These are phyloP conservation scores for Thermophis baileyi DNA, from an alignment of 2,113 vertebrate species.

Conservation along the genomic window DNA sequence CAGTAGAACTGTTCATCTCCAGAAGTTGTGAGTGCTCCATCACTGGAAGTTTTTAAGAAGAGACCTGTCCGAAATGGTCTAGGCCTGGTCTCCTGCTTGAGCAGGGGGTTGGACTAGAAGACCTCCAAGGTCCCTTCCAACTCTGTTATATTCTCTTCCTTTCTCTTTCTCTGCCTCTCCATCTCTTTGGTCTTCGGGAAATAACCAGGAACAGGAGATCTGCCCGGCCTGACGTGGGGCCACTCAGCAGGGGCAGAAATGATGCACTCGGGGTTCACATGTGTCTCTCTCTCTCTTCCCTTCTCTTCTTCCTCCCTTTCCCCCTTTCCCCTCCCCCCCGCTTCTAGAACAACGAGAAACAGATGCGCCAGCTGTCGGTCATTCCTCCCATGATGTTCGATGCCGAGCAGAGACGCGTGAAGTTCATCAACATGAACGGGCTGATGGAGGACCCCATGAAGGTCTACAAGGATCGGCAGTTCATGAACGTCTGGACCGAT, in stretches of 20 bases:
- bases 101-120: no score
- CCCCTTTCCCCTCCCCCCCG: background rate
- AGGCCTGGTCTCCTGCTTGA: no score
- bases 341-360: conserved; percentile 95
- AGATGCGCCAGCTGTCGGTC: conserved; percentile 97
- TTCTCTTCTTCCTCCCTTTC: background rate
- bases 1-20: no score
- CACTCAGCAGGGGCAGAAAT: background rate
- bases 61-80: no score
- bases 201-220: no score
- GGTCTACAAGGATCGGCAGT: conserved; percentile 96
- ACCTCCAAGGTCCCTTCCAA: no score
- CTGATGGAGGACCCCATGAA: conserved; percentile 99
- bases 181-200: no score
- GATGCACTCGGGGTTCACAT: background rate
- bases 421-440: conserved; percentile 98
- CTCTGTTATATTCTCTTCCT: no score
- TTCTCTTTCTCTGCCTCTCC: no score
- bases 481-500: conserved; percentile 99
- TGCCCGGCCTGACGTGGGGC: background rate
- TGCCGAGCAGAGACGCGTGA: conserved; percentile 92
- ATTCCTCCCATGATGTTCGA: conserved; percentile 99
- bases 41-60: no score
- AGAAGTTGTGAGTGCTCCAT: no score
- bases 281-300: background rate